Percentiles rank a stretch among this genome's conserved stretches.
Conservation (phyloP, 2,113 vertebrate species). For the Danionella cerebrum region DNA sequence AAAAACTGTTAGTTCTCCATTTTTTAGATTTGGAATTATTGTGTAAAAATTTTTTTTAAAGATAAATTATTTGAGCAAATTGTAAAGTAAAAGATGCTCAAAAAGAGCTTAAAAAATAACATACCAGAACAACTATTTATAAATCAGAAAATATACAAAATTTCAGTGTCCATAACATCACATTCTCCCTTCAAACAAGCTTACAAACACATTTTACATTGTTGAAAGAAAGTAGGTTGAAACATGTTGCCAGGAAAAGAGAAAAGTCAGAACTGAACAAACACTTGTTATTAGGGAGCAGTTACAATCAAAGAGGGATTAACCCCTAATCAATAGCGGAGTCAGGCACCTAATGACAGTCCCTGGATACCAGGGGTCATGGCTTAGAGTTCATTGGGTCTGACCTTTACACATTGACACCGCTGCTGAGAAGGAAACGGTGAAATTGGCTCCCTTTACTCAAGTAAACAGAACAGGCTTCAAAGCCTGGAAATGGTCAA, state of each 20-base stretch:
- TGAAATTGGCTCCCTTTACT: constrained; percentile 30
- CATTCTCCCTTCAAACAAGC: neutral
- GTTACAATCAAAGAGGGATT: constrained; percentile 42
- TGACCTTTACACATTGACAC: constrained; percentile 45
- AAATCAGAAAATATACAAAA: neutral
- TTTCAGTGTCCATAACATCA: neutral
- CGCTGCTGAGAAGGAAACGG: constrained; percentile 37
- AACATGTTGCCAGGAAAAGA: neutral
- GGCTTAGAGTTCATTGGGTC: constrained; percentile 31
- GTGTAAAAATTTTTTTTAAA: too few species aligned
- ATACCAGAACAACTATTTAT: too few species aligned
- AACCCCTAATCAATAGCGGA: constrained; percentile 48
- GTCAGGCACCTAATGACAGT: constrained; percentile 43
- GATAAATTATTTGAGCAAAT: too few species aligned
- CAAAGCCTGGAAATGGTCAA: neutral
- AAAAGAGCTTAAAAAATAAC: too few species aligned
- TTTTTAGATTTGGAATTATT: too few species aligned
- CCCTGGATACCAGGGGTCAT: constrained; percentile 40
- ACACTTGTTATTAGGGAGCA: constrained; percentile 38
- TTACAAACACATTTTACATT: constrained; percentile 11
- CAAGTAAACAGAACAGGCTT: constrained; percentile 21
- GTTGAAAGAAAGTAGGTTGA: too few species aligned
- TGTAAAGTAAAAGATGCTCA: too few species aligned
- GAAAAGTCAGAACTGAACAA: constrained; percentile 26
- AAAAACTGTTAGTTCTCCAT: too few species aligned